Base-by-base conservation (phyloP, 1,140 invertebrate genomes). In the Wasmannia auropunctata region DNA sequence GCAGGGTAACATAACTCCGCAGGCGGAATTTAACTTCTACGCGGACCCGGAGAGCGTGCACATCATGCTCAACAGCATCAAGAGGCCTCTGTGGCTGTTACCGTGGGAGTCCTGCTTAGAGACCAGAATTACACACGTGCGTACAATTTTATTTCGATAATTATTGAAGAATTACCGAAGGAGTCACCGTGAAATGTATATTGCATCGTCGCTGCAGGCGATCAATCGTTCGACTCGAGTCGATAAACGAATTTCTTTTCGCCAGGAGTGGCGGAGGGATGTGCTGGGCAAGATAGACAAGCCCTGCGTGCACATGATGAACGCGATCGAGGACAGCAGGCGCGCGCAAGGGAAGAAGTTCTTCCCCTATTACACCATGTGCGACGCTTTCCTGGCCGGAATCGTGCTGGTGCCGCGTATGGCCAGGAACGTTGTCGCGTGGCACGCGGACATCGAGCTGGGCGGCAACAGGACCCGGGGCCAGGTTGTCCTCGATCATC, bases 11-110 rank as follows among this genome's bases (percentile, higher is more conserved):
- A 16, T 75, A 28, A 85, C 96, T 28, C 90, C 96, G 0, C 95
- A 96, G 60, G 97, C 97, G 10, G 98, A 98, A 94, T 98, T 97
- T 91, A 98, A 98, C 94, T 98, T 98, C 91, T 96, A 96, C 74
- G 93, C 93, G 25, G 98, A 98, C 94, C 97, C 98, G 0, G 97
- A 98, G 95, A 97, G 97, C 37, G 97, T 97, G 0, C 95, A 96
- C 91, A 96, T 98, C 51, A 96, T 97, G 16, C 92, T 98, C 1
- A 93, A 94, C 11, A 95, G 93, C 75, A 93, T 95, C 5, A 90
- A 88, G 69, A 96, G 96, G 85, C 96, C 96, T n/a, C 94, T 97
- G 3, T 95, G 94, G 86, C 93, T 97, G 43, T 91, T 97, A 7
- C 96, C 97, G 6, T 97, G 96, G 97, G 97, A 97, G 92, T 94